Evolutionary conservation across 2,888 invertebrate species (phyloP), one percentile per base, ranked within the genome.

Genomic region (Drosophila mimica): DNA sequence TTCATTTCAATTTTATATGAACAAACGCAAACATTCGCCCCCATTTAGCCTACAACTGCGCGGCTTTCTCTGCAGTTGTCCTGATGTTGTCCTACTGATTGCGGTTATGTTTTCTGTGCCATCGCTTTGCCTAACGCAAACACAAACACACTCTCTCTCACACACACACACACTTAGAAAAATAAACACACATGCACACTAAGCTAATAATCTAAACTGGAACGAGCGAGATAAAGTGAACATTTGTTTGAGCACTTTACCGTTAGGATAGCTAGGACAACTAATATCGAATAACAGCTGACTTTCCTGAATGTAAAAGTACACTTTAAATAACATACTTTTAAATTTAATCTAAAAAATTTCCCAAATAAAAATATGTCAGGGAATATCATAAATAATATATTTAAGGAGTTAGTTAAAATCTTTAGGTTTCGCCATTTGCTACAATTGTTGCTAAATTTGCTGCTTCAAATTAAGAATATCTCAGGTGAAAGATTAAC

Each of bases 1-100:
- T 76, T 82, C 65, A 75, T 81, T 78, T 70, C 70, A 66, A 85
- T 73, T 88, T 81, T 68, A 76, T 73, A 80, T 70, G 77, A 63
- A 74, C 77, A 69, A 67, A 76, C 70, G 60, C 74, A 78, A 74
- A 70, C 70, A 86, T 67, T 74, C 58, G 34, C 31, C 57, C 34
- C 36, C 33, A 15, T 9, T n/a, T 20, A 28, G 15, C 11, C 54
- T 30, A 57, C 36, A 31, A 56, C 6, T 56, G 48, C 36, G 60
- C 20, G 52, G 52, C 60, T 33, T 68, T 66, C 58, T 33, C 57
- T 78, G 79, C 76, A 69, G 61, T 74, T 65, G 59, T 51, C 58
- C 74, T 61, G 48, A 52, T 73, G 77, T 69, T 76, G 63, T 76
- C 60, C 70, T 64, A 66, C 53, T 64, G 71, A 57, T 80, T 81